Base-by-base conservation (phyloP, 2,888 invertebrate genomes). In the Taphrorychus bicolor region DNA sequence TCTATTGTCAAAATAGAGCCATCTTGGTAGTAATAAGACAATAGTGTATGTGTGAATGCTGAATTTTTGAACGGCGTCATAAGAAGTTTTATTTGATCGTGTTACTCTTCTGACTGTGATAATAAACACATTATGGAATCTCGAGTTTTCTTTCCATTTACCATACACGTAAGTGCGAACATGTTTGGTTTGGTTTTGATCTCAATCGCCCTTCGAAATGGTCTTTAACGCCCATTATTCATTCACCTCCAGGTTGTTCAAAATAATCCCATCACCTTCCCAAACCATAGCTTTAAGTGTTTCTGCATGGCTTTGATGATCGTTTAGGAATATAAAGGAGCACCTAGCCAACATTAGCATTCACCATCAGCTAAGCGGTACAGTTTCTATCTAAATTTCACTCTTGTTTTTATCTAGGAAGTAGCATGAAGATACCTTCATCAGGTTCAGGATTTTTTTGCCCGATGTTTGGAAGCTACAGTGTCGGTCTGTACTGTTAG, bases 361-460 rank as follows among this genome's bases (percentile, higher is more conserved):
- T 11, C 17, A 45, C 17, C 17, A 45, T 24, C 18, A 32, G 40
- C 14, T 42, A 51, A 51, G 18, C 45, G 7, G 32, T n/a, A n/a
- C n/a, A 32, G 32, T 32, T 32, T 32, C 9, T 14, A 48, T 45
- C 22, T 58, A 7, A 58, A 45, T 19, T 52, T 72, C 69, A 71
- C 73, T 74, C 65, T 74, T 74, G 52, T 72, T 73, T n/a, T 69
- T 56, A 32, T 70, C 64, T 79, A 82, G 82, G 82, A 78, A 84
- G 86, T 83, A 85, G 86, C 83, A 87, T 88, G 87, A 87, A 86
- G 69, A 62, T 66, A 87, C 87, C 85, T 82, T 87, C 88, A 80
- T 85, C 87, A 84, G 87, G 87, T 85, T 87, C 87, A 83, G 86
- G 87, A 85, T 85, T 85, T 85, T 87, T 87, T 85, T 85, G 86